These are phyloP conservation scores for Troglohyphantes excavatus DNA, from an alignment of 2,888 invertebrate species.

Conservation along the genomic window DNA sequence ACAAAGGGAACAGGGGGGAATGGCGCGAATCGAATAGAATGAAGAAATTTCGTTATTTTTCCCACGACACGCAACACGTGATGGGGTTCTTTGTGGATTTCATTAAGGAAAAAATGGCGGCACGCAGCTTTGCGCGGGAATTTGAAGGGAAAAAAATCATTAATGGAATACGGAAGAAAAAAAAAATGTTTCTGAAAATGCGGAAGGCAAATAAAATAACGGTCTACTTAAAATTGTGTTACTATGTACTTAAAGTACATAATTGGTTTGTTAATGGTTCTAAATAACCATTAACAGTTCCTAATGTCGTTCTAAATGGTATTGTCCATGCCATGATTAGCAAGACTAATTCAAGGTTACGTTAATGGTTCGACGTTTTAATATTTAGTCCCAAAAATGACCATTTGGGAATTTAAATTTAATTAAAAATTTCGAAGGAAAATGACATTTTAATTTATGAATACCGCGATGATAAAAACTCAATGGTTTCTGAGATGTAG, in stretches of 20 bases:
- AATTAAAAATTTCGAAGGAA: no score
- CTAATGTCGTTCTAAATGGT: not conserved
- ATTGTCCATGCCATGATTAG: not conserved
- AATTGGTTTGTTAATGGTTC: not conserved
- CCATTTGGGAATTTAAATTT: no score
- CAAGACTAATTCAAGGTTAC: no score
- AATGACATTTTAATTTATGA: no score
- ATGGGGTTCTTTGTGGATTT: conserved; percentile 25
- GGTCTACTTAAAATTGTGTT: not conserved
- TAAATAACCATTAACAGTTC: not conserved
- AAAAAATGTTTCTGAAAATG: not conserved
- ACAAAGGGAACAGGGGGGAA: conserved; percentile 11
- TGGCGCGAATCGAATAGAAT: not conserved
- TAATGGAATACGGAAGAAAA: conserved; percentile 2
- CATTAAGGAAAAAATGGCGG: conserved; percentile 36
- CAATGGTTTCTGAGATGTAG: no score
- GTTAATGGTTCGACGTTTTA: no score
- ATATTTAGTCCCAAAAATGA: no score
- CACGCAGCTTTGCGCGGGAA: conserved; percentile 30
- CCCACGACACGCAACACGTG: conserved; percentile 47
- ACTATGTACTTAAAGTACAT: not conserved
- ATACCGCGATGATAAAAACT: no score
- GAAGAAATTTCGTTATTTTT: conserved; percentile 23
- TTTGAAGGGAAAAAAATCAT: conserved; percentile 10
- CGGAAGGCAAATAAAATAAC: not conserved